Base-by-base conservation (phyloP, 2,888 invertebrate species). In the Brachyptera putata region DNA sequence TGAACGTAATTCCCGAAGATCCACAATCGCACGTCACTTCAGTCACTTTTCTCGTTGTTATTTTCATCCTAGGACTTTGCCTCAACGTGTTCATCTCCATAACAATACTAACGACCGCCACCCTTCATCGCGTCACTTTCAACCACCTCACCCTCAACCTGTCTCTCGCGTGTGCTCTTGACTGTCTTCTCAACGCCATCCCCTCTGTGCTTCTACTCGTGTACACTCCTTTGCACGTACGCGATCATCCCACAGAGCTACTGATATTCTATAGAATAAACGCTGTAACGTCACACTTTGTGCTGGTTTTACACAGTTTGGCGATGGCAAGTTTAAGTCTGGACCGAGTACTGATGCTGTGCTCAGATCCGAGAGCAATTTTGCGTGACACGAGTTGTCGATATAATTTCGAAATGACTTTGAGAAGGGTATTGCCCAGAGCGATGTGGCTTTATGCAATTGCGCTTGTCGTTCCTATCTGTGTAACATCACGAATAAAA, bases 121-220 rank as follows among this genome's bases (percentile, higher is more conserved):
- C 39, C 3, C 58, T 46, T 9, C 25, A 58, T 0, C 16, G 57
- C 13, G 25, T 43, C 24, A 21, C 43, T 53, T 58, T 58, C 53
- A 56, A 59, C 30, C 30, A 24, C 3, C 56, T 63, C 18, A 36
- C 62, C 21, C 46, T 60, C 11, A 64, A 64, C 22, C 22, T 60
- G 30, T 21, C 49, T 3, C 5, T 60, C 4, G 60, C 57, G 0
- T 43, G 57, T 18, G 56, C 57, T n/a, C 56, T 64, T 16, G 64
- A 64, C 34, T 60, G 62, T 46, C 5, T 62, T 24, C 57, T 60
- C 21, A 60, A 62, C 46, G 13, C 61, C n/a, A 18, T 49, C 3
- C 53, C 56, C 13, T 49, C 61, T 2, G 62, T 56, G 25, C 56
- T 37, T n/a, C 36, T 64, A 16, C 26, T 62, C 1, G 14, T 46